Evolutionary conservation across 1,140 invertebrate species (phyloP).

Genomic region (Monochamus saltuarius): DNA sequence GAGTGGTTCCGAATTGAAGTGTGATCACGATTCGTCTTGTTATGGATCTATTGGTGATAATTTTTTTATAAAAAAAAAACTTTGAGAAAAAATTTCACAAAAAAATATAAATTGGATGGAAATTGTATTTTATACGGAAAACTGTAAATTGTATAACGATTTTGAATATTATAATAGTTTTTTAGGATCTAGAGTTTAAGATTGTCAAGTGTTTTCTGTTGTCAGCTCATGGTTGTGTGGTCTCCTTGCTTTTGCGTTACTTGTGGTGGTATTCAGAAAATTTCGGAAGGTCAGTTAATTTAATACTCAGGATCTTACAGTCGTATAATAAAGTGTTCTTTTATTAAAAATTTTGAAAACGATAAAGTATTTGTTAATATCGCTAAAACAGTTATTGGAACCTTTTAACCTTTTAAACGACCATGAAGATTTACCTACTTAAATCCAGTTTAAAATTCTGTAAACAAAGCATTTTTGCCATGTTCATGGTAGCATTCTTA

Average conservation of each 20-base stretch:
- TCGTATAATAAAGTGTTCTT: too few species aligned
- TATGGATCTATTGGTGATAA: conserved; percentile 39
- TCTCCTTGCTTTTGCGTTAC: conserved; percentile 39
- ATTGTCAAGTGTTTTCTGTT: conserved; percentile 8
- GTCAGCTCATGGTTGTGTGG: conserved; percentile 41
- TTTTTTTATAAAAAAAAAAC: conserved; percentile 34
- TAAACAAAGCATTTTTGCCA: too few species aligned
- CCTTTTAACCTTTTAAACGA: too few species aligned
- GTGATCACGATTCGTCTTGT: conserved; percentile 35
- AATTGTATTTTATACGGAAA: conserved; percentile 38
- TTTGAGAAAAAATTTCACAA: conserved; percentile 23
- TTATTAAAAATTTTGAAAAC: too few species aligned
- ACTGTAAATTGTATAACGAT: conserved; percentile 38
- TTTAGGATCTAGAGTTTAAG: conserved; percentile 15
- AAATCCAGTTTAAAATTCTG: too few species aligned
- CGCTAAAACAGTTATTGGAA: too few species aligned
- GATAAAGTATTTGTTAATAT: too few species aligned
- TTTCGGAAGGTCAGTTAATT: not conserved
- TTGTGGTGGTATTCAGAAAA: conserved; percentile 16
- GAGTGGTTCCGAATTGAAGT: conserved; percentile 30
- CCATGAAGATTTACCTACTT: too few species aligned
- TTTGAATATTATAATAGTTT: conserved; percentile 20
- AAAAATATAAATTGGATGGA: conserved; percentile 22
- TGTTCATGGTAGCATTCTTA: too few species aligned
- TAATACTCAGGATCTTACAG: too few species aligned